Conservation (phyloP, 2,113 vertebrate genomes). For the Erythrocercus mccallii region DNA sequence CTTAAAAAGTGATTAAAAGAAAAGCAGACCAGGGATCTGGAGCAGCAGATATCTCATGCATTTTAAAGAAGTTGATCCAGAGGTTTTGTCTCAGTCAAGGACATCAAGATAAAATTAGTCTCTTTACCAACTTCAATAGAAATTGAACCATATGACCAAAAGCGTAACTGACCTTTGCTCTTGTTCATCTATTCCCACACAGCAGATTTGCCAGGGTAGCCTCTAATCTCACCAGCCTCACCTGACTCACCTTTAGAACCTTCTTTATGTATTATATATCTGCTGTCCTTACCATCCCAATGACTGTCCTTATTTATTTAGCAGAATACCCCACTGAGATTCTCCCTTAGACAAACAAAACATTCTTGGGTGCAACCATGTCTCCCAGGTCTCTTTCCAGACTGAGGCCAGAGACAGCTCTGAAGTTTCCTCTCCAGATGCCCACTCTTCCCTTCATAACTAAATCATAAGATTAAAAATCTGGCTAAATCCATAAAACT, state of each 20-base stretch:
- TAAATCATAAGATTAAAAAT: background rate
- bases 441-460: background rate
- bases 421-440: background rate
- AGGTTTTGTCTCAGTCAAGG: background rate
- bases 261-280: background rate
- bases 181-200: background rate
- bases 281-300: background rate
- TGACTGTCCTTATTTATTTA: background rate
- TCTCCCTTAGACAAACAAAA: background rate
- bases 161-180: background rate
- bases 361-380: background rate
- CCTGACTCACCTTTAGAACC: background rate
- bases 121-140: background rate
- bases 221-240: background rate
- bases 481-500: background rate
- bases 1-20: background rate
- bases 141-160: background rate
- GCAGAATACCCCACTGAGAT: background rate
- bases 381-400: background rate
- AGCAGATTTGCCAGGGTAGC: background rate
- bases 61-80: background rate
- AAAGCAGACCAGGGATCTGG: background rate
- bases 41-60: background rate
- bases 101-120: background rate
- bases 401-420: background rate